Conservation (phyloP, 53 echinoderm and acorn worm species). For the Arbacia lixula region DNA sequence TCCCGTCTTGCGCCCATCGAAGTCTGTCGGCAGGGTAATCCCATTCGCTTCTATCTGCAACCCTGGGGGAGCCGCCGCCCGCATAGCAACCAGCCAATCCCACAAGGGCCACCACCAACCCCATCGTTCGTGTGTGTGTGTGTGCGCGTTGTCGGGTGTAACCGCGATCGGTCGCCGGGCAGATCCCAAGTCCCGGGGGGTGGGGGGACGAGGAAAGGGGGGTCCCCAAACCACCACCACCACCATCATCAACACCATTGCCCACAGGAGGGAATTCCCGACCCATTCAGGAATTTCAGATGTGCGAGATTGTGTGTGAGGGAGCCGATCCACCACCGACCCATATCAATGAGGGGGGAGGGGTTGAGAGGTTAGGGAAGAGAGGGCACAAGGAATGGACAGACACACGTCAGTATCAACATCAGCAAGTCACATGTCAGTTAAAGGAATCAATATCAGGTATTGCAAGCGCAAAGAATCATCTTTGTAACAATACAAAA, state of each 20-base stretch:
- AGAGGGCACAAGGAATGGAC: slow-evolving; percentile 59
- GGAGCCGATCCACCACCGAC: slow-evolving; percentile 41
- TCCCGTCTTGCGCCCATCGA: slow-evolving; percentile 92
- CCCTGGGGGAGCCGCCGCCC: slow-evolving; percentile 70
- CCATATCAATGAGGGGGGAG: slow-evolving; percentile 24
- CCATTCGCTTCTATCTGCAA: slow-evolving; percentile 96
- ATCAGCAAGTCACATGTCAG: too few species aligned
- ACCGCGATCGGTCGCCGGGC: slow-evolving; percentile 29
- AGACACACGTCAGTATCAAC: slow-evolving; percentile 44
- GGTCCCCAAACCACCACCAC: neutral
- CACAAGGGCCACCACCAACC: slow-evolving; percentile 29
- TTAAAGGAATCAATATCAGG: too few species aligned
- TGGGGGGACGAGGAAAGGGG: neutral
- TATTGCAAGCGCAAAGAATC: too few species aligned
- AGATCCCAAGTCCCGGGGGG: neutral
- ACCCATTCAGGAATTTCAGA: neutral
- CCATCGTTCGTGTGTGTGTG: neutral
- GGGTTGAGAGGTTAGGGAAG: slow-evolving; percentile 40
- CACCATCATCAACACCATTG: slow-evolving; percentile 13
- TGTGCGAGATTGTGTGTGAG: slow-evolving; percentile 24
- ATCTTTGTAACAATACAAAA: too few species aligned
- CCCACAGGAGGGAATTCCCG: slow-evolving; percentile 28
- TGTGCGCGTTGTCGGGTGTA: neutral
- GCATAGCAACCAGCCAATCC: slow-evolving; percentile 12
- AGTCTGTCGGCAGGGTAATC: slow-evolving; percentile 92